A percentile compares a stretch with the other conserved stretches of the same genome.
Conservation (phyloP, 1,140 invertebrate genomes). For the Drosophila biarmipes region DNA sequence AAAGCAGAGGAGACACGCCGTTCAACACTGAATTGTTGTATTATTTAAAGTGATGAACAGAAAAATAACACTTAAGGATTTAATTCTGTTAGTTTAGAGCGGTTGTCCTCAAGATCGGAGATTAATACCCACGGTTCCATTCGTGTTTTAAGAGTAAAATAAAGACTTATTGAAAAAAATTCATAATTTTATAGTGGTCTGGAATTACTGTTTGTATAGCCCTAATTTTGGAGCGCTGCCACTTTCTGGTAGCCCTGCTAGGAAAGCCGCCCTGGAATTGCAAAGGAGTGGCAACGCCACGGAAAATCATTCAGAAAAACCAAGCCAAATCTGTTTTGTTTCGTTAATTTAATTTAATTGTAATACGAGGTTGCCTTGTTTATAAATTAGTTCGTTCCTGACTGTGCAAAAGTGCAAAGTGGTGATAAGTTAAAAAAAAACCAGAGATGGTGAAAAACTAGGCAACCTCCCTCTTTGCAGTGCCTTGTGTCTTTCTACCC, state of each 20-base stretch:
- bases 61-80: no score
- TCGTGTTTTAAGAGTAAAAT: neutral
- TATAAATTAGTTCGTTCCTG: neutral
- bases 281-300: slow-evolving; percentile 34
- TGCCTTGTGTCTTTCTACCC: neutral
- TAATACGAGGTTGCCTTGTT: neutral
- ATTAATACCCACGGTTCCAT: no score
- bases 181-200: neutral
- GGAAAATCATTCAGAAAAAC: slow-evolving; percentile 2
- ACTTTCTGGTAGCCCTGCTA: neutral
- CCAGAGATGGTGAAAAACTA: no score
- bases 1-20: no score
- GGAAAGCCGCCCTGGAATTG: slow-evolving; percentile 15
- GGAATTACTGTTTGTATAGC: neutral
- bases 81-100: no score
- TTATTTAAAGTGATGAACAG: no score
- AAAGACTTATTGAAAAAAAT: neutral
- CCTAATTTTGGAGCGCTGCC: slow-evolving; percentile 28
- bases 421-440: neutral
- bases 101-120: no score
- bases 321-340: slow-evolving; percentile 42
- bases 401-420: neutral
- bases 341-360: neutral
- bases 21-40: no score
- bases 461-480: no score